Evolutionary conservation across 2,113 vertebrate genomes (phyloP).

Genomic region (Arvicanthis niloticus): DNA sequence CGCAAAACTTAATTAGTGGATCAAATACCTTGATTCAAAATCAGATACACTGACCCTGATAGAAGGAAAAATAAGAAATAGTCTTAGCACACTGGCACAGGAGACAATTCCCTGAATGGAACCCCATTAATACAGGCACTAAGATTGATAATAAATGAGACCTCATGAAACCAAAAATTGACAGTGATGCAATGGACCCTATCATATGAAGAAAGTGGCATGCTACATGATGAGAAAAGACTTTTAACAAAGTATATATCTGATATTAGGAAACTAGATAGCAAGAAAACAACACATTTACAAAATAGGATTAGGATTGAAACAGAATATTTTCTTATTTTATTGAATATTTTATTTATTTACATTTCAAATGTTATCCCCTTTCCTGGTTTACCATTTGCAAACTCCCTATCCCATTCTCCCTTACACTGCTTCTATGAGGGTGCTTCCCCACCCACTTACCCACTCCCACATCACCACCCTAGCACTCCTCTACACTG

Average conservation of each 20-base stretch:
- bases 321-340: background rate
- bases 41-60: background rate
- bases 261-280: background rate
- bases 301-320: background rate
- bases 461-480: too few relatives aligned
- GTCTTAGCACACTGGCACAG: background rate
- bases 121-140: background rate
- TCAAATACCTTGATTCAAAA: background rate
- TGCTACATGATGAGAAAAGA: background rate
- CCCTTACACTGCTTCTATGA: too few relatives aligned
- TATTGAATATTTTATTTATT: too few relatives aligned
- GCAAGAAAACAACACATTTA: background rate
- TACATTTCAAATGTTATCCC: too few relatives aligned
- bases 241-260: background rate
- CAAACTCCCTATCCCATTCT: too few relatives aligned
- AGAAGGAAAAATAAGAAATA: background rate
- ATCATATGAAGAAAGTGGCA: background rate
- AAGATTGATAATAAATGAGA: background rate
- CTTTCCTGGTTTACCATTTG: too few relatives aligned
- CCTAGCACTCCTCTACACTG: too few relatives aligned
- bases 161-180: background rate
- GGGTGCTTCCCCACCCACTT: too few relatives aligned
- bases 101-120: background rate
- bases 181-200: too few relatives aligned
- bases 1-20: too few relatives aligned